Conservation (phyloP, 23 tunicate genomes). For the Aplidium turbinatum region DNA sequence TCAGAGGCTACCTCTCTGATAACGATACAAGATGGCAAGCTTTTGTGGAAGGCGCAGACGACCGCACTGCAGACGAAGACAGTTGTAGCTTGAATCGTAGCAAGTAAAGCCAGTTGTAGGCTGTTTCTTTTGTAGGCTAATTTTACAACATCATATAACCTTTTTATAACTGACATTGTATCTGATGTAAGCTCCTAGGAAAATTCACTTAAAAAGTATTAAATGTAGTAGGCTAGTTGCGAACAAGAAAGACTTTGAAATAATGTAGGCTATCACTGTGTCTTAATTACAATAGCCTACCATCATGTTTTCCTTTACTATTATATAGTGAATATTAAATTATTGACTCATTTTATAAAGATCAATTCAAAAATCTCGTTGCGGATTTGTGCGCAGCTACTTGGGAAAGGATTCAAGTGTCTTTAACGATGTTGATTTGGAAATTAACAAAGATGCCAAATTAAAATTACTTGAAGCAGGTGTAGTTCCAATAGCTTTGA, state of each 20-base stretch:
- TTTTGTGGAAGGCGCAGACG: conserved; percentile 49
- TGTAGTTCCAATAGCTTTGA: too few species aligned
- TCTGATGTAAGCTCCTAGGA: too few species aligned
- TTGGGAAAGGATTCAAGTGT: not conserved
- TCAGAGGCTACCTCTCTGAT: conserved; percentile 45
- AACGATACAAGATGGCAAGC: conserved; percentile 59
- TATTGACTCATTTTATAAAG: not conserved
- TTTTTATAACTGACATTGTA: too few species aligned
- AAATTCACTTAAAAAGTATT: too few species aligned
- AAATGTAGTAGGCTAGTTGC: too few species aligned
- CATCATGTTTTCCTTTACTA: not conserved
- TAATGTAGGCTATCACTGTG: not conserved
- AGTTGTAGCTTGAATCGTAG: too few species aligned
- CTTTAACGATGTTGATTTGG: conserved; percentile 53
- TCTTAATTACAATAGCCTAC: not conserved
- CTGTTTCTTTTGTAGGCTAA: too few species aligned
- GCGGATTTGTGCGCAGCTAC: conserved; percentile 52
- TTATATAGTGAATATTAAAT: not conserved
- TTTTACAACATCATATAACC: too few species aligned
- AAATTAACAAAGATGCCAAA: conserved; percentile 31
- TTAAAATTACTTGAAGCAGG: conserved; percentile 31
- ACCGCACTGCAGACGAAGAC: conserved; percentile 43
- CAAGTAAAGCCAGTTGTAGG: too few species aligned
- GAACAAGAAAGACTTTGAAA: too few species aligned
- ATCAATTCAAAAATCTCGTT: conserved; percentile 43